Base-by-base conservation (phyloP, 2,113 vertebrate species). In the Grantiella picta region DNA sequence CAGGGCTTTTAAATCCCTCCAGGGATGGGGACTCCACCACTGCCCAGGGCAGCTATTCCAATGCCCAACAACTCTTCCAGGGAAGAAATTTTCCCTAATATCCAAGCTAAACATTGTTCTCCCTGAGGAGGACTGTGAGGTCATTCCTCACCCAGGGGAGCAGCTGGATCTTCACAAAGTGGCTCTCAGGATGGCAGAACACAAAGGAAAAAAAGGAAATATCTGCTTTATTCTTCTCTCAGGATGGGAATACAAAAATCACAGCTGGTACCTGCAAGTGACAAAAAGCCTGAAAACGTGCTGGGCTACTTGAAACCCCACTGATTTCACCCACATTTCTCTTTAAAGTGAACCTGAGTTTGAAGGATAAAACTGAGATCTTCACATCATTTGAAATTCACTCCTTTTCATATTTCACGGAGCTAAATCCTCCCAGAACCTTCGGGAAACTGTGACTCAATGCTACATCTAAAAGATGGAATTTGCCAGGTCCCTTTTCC, bases 1-100 rank as follows among this genome's bases (percentile, higher is more conserved):
- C 57, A 49, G 0, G 0, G 25, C 2, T 54, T 56, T 42, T 5
- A 17, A 42, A 56, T 31, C 6, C 35, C 25, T 31, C 3, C 31
- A 21, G 29, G 29, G 7, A 0, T 71, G n/a, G 24, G 5, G 17
- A 53, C 40, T 56, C 40, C n/a, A n/a, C 0, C 20, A 11, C n/a
- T 63, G 56, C 56, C 24, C 57, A 49, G 65, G 21, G 29, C 9
- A 80, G 42, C 25, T 56, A 7, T 49, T 3, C 42, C 66, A 71
- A 18, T 12, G 25, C 7, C 59, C 35, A 40, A 35, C 11, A 80
- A 36, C 17, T 31, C 57, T 56, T 49, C 42, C 31, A 79, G 25
- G 17, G 49, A 49, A 7, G 5, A 15, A 1, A 15, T 25, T 24
- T 31, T 17, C 7, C 42, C 42, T 40, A 27, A 18, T 22, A 64